Conservation (phyloP, 2,113 vertebrate genomes). For the Zosterops borbonicus region DNA sequence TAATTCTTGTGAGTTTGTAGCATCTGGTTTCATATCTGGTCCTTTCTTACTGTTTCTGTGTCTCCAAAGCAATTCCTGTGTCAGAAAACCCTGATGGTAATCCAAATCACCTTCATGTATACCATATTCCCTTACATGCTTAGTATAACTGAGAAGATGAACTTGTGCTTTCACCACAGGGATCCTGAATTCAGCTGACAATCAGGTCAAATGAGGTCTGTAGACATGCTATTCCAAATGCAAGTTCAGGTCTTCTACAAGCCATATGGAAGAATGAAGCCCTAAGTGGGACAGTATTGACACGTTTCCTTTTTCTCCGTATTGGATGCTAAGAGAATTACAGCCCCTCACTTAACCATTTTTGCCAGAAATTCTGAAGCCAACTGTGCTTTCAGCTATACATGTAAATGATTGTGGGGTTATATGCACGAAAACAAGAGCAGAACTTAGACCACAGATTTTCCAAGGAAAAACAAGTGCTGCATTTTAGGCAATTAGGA, state of each 20-base stretch:
- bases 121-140: not conserved
- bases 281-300: not conserved
- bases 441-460: slow-evolving; percentile 53
- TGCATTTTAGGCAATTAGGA: slow-evolving; percentile 70
- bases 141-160: not conserved
- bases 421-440: slow-evolving; percentile 33
- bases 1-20: not conserved
- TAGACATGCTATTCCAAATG: not conserved
- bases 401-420: not conserved
- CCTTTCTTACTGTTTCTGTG: not conserved
- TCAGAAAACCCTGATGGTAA: not conserved
- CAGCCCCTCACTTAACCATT: not conserved
- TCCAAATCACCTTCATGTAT: not conserved
- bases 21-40: not conserved
- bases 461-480: slow-evolving; percentile 63
- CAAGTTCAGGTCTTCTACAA: not conserved
- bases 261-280: not conserved
- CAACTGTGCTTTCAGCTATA: not conserved
- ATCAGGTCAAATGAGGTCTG: not conserved
- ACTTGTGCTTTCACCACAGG: not conserved
- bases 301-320: not conserved
- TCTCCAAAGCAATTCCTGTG: not conserved
- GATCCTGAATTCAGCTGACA: not conserved
- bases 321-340: not conserved
- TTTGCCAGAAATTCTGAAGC: not conserved